Conservation (phyloP, 2,797 vertebrate species). For the Schizopygopsis malacanthus region DNA sequence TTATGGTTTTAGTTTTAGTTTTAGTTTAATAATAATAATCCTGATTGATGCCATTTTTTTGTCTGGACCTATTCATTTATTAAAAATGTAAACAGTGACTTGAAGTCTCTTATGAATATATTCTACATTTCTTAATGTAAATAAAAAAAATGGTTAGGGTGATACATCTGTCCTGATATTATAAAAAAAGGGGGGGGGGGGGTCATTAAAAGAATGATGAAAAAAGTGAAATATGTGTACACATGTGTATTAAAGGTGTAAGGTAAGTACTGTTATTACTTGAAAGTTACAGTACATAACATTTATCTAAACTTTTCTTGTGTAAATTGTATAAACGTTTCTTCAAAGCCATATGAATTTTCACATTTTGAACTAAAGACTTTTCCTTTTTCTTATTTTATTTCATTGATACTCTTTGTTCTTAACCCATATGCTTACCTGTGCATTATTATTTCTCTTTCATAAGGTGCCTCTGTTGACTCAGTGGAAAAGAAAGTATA, state of each 20-base stretch:
- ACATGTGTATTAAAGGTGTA: background rate
- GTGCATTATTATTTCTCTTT: constrained; percentile 9
- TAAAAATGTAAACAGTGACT: background rate
- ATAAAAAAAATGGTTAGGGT: background rate
- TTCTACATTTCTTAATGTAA: too few relatives aligned
- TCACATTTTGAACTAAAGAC: background rate
- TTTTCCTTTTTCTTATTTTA: background rate
- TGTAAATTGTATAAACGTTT: background rate
- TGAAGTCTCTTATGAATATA: background rate
- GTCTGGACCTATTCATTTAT: background rate
- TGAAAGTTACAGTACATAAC: background rate
- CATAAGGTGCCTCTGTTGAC: constrained; percentile 84
- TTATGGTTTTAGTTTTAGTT: background rate
- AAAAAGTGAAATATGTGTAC: background rate
- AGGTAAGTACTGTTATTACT: background rate
- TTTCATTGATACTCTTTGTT: background rate
- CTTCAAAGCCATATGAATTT: background rate
- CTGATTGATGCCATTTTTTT: background rate
- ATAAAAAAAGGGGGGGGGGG: background rate
- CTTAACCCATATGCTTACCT: background rate
- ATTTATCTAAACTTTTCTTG: background rate
- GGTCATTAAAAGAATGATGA: background rate
- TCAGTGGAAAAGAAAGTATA: constrained; percentile 85
- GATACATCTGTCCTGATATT: background rate
- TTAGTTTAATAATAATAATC: background rate